phyloP scores from a whole-genome alignment of 2,113 vertebrate genomes.

The Sinosuthora webbiana region DNA sequence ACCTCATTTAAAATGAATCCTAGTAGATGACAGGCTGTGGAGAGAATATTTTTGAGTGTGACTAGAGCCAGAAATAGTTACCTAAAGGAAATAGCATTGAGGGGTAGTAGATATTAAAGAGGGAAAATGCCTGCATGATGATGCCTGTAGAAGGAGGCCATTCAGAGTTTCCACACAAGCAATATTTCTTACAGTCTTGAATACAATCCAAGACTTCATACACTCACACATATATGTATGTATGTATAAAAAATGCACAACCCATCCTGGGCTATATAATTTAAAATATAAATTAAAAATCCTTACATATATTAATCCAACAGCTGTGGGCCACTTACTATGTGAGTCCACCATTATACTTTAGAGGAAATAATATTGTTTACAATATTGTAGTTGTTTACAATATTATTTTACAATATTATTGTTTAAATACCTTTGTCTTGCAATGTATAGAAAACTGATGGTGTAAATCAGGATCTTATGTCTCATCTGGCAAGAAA shows the following conservation, averaged over 20 bases:
- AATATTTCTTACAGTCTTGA: background rate
- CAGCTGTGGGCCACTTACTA: background rate
- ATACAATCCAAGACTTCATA: background rate
- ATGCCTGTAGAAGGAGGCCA: background rate
- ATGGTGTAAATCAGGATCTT: background rate
- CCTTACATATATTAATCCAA: background rate
- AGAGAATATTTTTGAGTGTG: background rate
- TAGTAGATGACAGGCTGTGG: background rate
- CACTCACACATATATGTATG: background rate
- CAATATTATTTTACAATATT: background rate
- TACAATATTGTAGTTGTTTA: background rate
- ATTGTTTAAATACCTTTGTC: background rate
- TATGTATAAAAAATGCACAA: background rate
- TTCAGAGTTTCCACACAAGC: background rate
- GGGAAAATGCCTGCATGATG: background rate
- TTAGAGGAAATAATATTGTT: background rate
- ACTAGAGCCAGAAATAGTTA: background rate
- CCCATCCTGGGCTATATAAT: background rate
- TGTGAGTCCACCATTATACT: background rate
- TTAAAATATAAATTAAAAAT: background rate
- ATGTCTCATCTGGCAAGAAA: background rate
- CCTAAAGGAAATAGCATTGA: background rate
- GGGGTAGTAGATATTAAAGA: background rate
- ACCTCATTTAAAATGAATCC: conserved; percentile 5
- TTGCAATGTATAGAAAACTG: background rate